Conservation (phyloP, 2,888 invertebrate genomes). For the Drosophila planitibia region DNA sequence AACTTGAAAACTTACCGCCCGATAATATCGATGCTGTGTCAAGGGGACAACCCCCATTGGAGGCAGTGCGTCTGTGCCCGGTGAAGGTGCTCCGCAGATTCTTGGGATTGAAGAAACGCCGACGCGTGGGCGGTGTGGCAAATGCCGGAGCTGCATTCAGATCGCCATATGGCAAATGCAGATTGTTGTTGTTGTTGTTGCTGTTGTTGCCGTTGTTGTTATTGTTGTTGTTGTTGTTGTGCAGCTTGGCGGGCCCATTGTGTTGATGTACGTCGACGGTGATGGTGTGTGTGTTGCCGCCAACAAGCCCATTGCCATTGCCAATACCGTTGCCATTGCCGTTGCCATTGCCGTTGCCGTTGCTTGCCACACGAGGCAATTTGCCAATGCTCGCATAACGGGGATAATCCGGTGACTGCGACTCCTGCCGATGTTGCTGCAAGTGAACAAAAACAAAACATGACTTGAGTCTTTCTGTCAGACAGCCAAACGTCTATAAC, state of each 20-base stretch:
- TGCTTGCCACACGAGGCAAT: slow-evolving; percentile 77
- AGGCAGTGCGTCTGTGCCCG: slow-evolving; percentile 83
- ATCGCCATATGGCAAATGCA: slow-evolving; percentile 73
- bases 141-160: slow-evolving; percentile 88
- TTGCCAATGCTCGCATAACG: slow-evolving; percentile 84
- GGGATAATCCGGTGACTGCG: slow-evolving; percentile 84
- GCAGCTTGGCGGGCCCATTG: slow-evolving; percentile 48
- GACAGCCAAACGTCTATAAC: slow-evolving; percentile 26
- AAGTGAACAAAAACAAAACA: slow-evolving; percentile 40
- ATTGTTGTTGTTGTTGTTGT: slow-evolving; percentile 44
- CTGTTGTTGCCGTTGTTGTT: slow-evolving; percentile 46
- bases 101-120: slow-evolving; percentile 93
- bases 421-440: slow-evolving; percentile 84
- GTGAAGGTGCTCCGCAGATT: slow-evolving; percentile 92
- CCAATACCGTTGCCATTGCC: slow-evolving; percentile 50
- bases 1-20: slow-evolving; percentile 74
- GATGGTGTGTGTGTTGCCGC: slow-evolving; percentile 65
- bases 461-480: slow-evolving; percentile 21
- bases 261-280: slow-evolving; percentile 72
- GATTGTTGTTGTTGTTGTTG: slow-evolving; percentile 51
- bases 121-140: slow-evolving; percentile 92
- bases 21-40: slow-evolving; percentile 83
- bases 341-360: slow-evolving; percentile 47
- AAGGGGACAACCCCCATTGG: slow-evolving; percentile 85
- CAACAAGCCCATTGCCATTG: slow-evolving; percentile 51